A percentile compares a stretch with the other conserved stretches of the same genome.
Evolutionary conservation across 2,888 invertebrate species (phyloP).

Genomic region (Mythimna vitellina): DNA sequence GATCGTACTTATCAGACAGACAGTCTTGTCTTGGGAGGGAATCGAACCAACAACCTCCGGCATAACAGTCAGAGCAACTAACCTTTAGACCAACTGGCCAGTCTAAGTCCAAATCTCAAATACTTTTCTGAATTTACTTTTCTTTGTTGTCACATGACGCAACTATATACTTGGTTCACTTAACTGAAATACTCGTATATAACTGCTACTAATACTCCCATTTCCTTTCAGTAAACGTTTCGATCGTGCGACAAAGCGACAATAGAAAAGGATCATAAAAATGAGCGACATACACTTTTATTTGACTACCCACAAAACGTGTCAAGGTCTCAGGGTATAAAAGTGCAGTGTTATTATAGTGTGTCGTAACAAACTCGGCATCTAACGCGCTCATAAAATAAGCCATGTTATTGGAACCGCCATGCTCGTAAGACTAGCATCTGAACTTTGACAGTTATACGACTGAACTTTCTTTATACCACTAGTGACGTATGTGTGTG

Average conservation of each 20-base stretch:
- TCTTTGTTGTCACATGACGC: neutral
- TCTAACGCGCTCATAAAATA: constrained; percentile 50
- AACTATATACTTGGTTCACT: neutral
- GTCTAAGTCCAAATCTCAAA: no score
- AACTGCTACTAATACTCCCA: neutral
- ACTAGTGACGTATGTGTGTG: constrained; percentile 19
- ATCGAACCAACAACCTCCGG: no score
- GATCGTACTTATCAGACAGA: no score
- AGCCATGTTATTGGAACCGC: constrained; percentile 44
- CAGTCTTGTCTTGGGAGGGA: no score
- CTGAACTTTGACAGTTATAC: constrained; percentile 60
- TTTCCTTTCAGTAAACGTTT: constrained; percentile 20
- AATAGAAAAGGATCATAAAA: constrained; percentile 34
- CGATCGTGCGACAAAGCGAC: constrained; percentile 4
- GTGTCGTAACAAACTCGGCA: constrained; percentile 41
- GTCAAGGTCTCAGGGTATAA: constrained; percentile 48
- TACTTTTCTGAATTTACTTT: neutral
- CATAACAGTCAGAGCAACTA: no score
- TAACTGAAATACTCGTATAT: neutral
- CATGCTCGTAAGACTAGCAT: constrained; percentile 37
- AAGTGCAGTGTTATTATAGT: constrained; percentile 54
- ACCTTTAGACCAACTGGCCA: no score
- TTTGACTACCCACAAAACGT: constrained; percentile 32
- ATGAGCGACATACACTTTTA: constrained; percentile 27
- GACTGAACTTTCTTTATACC: constrained; percentile 53